These are phyloP conservation scores for Microcaecilia unicolor DNA, from an alignment of 2,797 vertebrate genomes.

Conservation along the genomic window DNA sequence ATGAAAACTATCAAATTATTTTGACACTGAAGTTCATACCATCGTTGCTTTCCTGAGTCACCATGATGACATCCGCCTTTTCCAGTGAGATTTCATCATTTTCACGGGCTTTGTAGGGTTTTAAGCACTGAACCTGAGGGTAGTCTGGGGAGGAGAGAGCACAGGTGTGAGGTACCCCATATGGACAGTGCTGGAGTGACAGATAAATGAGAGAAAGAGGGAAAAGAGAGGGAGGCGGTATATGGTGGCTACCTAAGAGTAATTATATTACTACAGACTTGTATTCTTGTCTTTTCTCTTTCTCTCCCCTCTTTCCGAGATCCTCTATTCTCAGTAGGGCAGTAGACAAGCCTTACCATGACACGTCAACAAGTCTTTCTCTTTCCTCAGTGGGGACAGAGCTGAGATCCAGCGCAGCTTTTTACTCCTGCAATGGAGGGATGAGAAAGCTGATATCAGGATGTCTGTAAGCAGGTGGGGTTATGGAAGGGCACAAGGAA, in stretches of 20 bases:
- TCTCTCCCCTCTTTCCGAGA: background rate
- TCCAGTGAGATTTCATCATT: slow-evolving; percentile 87
- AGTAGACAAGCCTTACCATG: slow-evolving; percentile 79
- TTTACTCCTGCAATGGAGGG: slow-evolving; percentile 69
- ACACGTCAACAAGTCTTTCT: slow-evolving; percentile 71
- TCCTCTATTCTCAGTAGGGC: background rate
- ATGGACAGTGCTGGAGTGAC: background rate
- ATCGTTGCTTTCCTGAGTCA: slow-evolving; percentile 76
- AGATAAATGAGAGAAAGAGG: background rate
- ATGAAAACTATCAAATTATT: too few species aligned
- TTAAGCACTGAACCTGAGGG: slow-evolving; percentile 84
- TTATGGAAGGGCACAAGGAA: background rate
- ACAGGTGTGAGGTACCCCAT: background rate
- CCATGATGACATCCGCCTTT: slow-evolving; percentile 85
- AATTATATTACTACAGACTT: too few species aligned
- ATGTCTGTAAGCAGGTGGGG: too few species aligned
- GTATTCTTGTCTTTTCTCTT: background rate
- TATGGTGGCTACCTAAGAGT: background rate
- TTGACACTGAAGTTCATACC: slow-evolving; percentile 53
- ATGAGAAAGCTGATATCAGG: background rate
- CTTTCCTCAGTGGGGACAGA: slow-evolving; percentile 65
- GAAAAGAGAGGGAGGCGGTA: background rate
- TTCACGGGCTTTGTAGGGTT: slow-evolving; percentile 75
- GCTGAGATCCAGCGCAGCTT: slow-evolving; percentile 95
- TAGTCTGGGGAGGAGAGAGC: slow-evolving; percentile 45